Base-by-base conservation (phyloP, 1,140 invertebrate genomes). In the Philopotamus ludificatus region DNA sequence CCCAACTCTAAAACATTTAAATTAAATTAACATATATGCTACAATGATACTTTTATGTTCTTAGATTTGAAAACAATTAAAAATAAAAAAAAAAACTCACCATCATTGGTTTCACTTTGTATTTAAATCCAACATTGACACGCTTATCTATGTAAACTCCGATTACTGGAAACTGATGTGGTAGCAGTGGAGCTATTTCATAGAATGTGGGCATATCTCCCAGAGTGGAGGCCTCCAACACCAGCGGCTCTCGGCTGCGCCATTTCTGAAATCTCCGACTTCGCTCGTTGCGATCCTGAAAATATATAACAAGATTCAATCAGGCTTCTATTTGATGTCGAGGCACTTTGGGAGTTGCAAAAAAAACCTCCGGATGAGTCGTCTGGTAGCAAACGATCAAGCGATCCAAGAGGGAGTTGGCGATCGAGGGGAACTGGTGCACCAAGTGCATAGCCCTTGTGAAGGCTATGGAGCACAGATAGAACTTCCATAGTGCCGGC, bases 121-220 rank as follows among this genome's bases (percentile, higher is more conserved):
- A 91, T 73, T 83, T 81, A 80, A 90, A 92, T 34, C 90, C 89
- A 59, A 88, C 84, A 49, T 86, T 78, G 55, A 92, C 86, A 55
- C 85, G 77, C 28, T 83, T 82, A 76, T 92, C 88, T 49, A 91
- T 82, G 74, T 87, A 88, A 12, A 90, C 84, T 58, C 89, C 89
- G 72, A 89, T 84, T 21, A 87, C 88, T 0, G 87, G 86, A 71
- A 89, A 81, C 74, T 91, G 87, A 71, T 89, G 83, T 1, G 81
- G 75, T 18, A 81, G 77, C 0, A 87, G 76, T 1, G 82, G 79
- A 26, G 82, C 83, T 3, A 89, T 82, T 8, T 75, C 77, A 73
- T 89, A 89, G 22, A 83, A 76, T 1, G 85, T 84, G 2, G 86
- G 86, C 23, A 88, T 78, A 74, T 89, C 87, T 34, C 84, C 84